A percentile compares a stretch with the other conserved stretches of the same genome.
Conservation (phyloP, 2,113 vertebrate genomes). For the Halichoerus grypus region DNA sequence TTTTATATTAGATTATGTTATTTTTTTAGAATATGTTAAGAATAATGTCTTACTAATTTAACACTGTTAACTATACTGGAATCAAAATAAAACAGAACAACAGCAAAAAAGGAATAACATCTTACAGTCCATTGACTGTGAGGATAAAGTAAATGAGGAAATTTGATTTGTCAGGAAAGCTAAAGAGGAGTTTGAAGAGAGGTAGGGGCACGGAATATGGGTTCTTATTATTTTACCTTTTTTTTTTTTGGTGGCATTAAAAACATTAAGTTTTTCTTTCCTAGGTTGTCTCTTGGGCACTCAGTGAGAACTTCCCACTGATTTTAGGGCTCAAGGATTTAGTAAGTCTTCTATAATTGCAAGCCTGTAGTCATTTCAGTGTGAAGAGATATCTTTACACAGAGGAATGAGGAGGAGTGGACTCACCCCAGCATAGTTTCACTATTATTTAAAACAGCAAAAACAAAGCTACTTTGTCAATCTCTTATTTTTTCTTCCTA, state of each 20-base stretch:
- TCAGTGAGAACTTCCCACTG: not conserved
- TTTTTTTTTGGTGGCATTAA: not conserved
- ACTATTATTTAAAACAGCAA: slow-evolving; percentile 14
- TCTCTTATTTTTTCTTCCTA: not conserved
- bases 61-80: not conserved
- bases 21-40: not conserved
- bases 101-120: not conserved
- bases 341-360: not conserved
- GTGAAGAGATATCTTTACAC: not conserved
- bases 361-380: slow-evolving; percentile 35
- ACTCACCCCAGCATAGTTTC: not conserved
- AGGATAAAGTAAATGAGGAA: not conserved
- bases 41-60: not conserved
- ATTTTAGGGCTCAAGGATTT: not conserved
- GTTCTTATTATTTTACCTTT: not conserved
- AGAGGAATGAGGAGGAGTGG: not conserved
- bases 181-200: not conserved
- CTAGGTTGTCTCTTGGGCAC: not conserved
- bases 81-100: not conserved
- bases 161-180: not conserved
- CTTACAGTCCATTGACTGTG: not conserved
- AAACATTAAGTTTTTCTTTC: not conserved
- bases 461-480: slow-evolving; percentile 15
- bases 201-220: not conserved
- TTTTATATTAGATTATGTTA: not conserved